Evolutionary conservation across 2,797 vertebrate genomes (phyloP).

Genomic region (Potorous gilbertii): DNA sequence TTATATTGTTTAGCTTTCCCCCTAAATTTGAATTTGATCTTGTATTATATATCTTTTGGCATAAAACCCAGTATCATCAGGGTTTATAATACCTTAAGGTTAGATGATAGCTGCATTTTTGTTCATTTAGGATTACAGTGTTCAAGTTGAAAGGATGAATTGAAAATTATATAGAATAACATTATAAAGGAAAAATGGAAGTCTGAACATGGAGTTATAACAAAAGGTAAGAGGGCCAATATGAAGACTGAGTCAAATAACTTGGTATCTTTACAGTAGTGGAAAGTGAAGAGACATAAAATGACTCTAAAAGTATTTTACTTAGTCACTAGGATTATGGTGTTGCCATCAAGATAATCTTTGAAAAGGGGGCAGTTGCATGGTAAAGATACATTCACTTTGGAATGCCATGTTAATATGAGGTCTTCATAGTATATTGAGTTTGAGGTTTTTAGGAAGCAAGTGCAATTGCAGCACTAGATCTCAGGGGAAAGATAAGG

Average conservation of each 20-base stretch:
- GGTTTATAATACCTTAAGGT: too few species aligned
- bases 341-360: neutral
- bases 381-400: neutral
- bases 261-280: neutral
- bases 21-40: too few species aligned
- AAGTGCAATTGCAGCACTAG: neutral
- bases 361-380: neutral
- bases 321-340: neutral
- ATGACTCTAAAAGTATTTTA: neutral
- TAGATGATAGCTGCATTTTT: too few species aligned
- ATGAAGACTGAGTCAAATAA: neutral
- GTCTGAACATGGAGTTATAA: neutral
- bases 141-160: neutral
- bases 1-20: too few species aligned
- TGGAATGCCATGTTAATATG: neutral
- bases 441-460: neutral
- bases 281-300: neutral
- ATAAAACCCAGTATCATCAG: too few species aligned
- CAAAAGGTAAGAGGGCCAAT: neutral
- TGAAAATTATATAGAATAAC: neutral
- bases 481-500: neutral
- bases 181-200: neutral
- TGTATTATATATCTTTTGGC: too few species aligned
- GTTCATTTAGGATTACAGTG: too few species aligned
- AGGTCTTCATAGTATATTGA: neutral